Evolutionary conservation across 1,140 invertebrate genomes (phyloP).

Genomic region (Orussus abietinus): DNA sequence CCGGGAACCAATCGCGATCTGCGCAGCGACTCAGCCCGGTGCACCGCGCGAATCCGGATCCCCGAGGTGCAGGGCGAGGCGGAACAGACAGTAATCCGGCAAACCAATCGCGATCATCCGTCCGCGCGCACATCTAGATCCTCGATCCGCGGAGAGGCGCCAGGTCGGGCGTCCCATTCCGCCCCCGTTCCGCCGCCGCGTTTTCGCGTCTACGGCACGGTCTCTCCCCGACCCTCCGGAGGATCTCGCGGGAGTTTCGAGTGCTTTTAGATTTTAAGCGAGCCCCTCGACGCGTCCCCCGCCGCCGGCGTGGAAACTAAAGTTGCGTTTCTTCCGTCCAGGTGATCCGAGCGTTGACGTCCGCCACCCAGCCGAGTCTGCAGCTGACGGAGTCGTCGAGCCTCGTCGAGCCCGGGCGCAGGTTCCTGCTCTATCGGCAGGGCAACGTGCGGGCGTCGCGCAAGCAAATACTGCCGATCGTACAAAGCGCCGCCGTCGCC

Average conservation of each 20-base stretch:
- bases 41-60: too few species aligned
- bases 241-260: constrained; percentile 11
- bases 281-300: not conserved
- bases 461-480: constrained; percentile 62
- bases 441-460: constrained; percentile 56
- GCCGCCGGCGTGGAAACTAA: not conserved
- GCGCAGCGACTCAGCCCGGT: too few species aligned
- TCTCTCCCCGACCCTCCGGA: not conserved
- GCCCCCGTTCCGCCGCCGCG: too few species aligned
- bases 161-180: too few species aligned
- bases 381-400: constrained; percentile 32
- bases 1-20: too few species aligned
- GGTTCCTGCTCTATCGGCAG: constrained; percentile 50
- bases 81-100: too few species aligned
- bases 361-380: constrained; percentile 28
- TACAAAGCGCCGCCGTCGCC: constrained; percentile 46
- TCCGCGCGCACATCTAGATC: too few species aligned
- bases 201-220: constrained; percentile 5
- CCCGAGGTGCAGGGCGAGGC: too few species aligned
- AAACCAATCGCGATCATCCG: too few species aligned
- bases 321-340: constrained; percentile 12
- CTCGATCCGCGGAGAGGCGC: too few species aligned
- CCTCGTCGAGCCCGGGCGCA: constrained; percentile 23
- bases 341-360: constrained; percentile 36
- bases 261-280: constrained; percentile 7